These are phyloP conservation scores for Meles meles DNA, from an alignment of 2,113 vertebrate genomes.

Conservation along the genomic window DNA sequence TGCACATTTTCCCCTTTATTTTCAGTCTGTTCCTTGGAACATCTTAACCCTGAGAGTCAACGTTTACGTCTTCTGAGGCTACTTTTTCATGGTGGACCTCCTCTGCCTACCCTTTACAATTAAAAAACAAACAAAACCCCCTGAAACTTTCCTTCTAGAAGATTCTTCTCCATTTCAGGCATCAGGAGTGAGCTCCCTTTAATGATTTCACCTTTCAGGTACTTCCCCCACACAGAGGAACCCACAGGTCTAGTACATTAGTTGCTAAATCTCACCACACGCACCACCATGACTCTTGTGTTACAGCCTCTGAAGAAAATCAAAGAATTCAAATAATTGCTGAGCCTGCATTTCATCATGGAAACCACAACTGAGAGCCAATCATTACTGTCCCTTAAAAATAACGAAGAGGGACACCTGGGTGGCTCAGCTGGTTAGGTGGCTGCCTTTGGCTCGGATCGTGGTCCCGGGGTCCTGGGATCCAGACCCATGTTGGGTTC, in stretches of 20 bases:
- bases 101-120: background rate
- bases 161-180: background rate
- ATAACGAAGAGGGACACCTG: background rate
- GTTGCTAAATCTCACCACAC: background rate
- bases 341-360: background rate
- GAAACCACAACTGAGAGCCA: background rate
- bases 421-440: too few species aligned
- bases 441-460: too few species aligned
- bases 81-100: background rate
- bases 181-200: background rate
- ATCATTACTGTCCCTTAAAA: background rate
- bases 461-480: too few species aligned
- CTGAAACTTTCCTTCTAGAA: background rate
- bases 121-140: background rate
- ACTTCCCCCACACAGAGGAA: background rate
- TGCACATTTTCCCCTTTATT: background rate
- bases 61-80: background rate
- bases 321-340: background rate
- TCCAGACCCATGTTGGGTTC: too few species aligned
- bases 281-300: background rate
- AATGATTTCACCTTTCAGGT: background rate
- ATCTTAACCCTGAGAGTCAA: background rate
- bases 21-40: background rate
- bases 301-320: background rate
- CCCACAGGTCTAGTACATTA: background rate